Conservation (phyloP, 2,797 vertebrate genomes). For the Pteronotus mesoamericanus region DNA sequence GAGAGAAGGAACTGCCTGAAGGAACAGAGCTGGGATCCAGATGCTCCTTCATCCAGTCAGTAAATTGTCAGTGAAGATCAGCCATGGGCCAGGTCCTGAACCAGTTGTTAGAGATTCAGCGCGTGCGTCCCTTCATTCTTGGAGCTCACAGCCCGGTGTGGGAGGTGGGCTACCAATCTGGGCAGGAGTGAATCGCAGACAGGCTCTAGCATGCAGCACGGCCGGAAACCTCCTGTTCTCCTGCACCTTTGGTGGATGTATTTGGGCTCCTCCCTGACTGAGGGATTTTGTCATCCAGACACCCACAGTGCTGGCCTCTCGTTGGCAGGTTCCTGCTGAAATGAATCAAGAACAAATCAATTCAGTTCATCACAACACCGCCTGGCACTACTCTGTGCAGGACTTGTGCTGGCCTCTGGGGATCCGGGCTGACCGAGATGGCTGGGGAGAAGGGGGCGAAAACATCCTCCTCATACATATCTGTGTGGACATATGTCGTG, state of each 20-base stretch:
- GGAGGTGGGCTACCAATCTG: accelerated
- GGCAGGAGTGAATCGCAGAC: accelerated
- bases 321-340: background rate
- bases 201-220: accelerated
- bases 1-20: background rate
- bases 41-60: background rate
- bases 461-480: background rate
- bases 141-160: background rate
- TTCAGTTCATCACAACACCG: background rate
- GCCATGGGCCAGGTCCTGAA: background rate
- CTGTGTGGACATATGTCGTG: accelerated
- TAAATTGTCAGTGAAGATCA: background rate
- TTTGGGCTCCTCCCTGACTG: background rate
- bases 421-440: background rate
- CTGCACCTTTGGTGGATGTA: background rate
- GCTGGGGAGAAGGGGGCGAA: background rate
- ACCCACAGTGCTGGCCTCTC: background rate
- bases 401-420: background rate
- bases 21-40: background rate
- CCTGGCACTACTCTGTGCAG: background rate
- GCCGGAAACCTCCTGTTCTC: background rate
- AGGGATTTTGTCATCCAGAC: background rate
- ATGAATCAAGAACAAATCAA: background rate
- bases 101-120: background rate
- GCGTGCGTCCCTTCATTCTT: accelerated